Evolutionary conservation across 2,113 vertebrate genomes (phyloP), one percentile per base, ranked within the genome.

Genomic region (Gorsachius goisagi): DNA sequence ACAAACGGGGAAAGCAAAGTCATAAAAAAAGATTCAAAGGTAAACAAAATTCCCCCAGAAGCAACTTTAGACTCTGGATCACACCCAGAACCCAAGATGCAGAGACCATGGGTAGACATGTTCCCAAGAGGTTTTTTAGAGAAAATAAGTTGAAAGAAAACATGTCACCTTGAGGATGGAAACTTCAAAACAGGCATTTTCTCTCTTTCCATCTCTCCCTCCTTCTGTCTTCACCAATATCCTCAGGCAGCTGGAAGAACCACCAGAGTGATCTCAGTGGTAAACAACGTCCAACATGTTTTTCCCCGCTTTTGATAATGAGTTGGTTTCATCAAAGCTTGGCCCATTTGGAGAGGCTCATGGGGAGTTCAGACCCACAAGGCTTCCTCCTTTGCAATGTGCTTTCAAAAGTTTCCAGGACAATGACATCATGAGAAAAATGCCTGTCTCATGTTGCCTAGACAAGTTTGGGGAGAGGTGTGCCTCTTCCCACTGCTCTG

Each of bases 371-470:
- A 97, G 94, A 86, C 91, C 91, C 88, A 97, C 88, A 73, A 97
- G 95, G 94, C 93, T 96, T 97, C 89, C 91, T 97, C 80, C 93
- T 95, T 92, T 83, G 59, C 89, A 97, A 56, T 76, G 60, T 84
- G 74, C 96, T 97, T 97, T 96, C 93, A 97, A 91, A 95, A 92
- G 91, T 95, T 97, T 97, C 97, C 96, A 97, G 94, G 88, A 95
- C 94, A 93, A 83, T 95, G 96, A 97, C 85, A 92, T 95, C 91
- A 97, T 95, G 94, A 94, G 95, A 95, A 96, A 96, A 91, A 86
- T 59, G 95, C 92, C 92, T 94, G 93, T 64, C 75, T 97, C 39
- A 20, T 75, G n/a, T 85, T 97, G 95, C 81, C 97, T 91, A 64
- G 77, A 88, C 89, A 93, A 90, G 92, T 86, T 28, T 56, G 33